phyloP scores from a whole-genome alignment of 2,888 invertebrate genomes.

The Clistopyga incitator region DNA sequence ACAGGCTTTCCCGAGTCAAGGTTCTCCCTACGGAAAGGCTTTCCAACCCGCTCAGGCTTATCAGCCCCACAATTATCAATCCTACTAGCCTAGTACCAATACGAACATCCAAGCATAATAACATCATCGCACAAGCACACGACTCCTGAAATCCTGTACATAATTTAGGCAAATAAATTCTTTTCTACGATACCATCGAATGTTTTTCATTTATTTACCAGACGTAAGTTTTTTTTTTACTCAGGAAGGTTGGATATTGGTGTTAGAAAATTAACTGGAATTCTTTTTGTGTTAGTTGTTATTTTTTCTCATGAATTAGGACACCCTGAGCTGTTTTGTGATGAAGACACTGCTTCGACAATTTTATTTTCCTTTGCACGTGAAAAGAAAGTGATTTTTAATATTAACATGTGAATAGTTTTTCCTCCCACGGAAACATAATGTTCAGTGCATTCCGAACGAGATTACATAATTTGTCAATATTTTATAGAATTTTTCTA shows the following conservation, averaged over 20 bases:
- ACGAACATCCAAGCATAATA: slow-evolving; percentile 45
- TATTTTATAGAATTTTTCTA: too few species aligned
- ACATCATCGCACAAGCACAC: slow-evolving; percentile 54
- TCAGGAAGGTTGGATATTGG: neutral
- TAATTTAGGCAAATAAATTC: slow-evolving; percentile 83
- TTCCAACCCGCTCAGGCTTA: slow-evolving; percentile 73
- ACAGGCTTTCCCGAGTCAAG: slow-evolving; percentile 59
- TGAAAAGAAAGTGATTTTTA: too few species aligned
- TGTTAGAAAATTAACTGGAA: neutral
- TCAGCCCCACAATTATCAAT: slow-evolving; percentile 78
- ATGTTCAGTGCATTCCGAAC: too few species aligned
- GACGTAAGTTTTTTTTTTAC: neutral
- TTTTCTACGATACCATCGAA: slow-evolving; percentile 72
- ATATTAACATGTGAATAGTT: too few species aligned
- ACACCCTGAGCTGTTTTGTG: too few species aligned
- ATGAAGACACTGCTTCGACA: too few species aligned
- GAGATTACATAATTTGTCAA: too few species aligned
- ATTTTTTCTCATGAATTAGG: too few species aligned
- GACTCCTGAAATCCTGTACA: slow-evolving; percentile 78
- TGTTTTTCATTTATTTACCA: neutral
- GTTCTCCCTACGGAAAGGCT: slow-evolving; percentile 63
- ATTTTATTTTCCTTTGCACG: too few species aligned
- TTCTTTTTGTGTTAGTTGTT: too few species aligned
- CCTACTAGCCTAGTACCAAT: slow-evolving; percentile 72
- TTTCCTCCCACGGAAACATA: too few species aligned